Evolutionary conservation across 2,113 vertebrate genomes (phyloP).

Genomic region (Nycticebus coucang): DNA sequence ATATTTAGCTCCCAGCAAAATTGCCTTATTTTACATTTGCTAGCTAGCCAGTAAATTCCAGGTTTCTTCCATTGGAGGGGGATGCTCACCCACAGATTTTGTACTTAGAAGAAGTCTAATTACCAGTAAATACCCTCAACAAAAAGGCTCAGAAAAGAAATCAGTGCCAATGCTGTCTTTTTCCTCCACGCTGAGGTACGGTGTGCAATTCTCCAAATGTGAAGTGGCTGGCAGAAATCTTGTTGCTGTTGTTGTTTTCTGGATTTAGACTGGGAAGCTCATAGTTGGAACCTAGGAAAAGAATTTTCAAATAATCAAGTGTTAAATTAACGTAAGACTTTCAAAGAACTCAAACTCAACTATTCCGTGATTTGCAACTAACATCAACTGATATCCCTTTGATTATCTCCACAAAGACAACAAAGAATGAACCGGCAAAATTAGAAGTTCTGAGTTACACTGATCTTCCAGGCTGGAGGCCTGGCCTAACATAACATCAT

Average conservation of each 20-base stretch:
- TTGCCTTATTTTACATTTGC: slow-evolving; percentile 15
- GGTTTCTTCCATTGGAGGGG: not conserved
- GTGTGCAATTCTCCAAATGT: slow-evolving; percentile 36
- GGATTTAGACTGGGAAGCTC: slow-evolving; percentile 65
- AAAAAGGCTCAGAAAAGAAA: slow-evolving; percentile 17
- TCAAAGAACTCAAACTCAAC: not conserved
- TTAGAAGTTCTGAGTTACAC: not conserved
- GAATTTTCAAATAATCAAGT: not conserved
- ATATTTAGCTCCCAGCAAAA: slow-evolving; percentile 68
- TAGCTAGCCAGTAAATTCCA: slow-evolving; percentile 53
- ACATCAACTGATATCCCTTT: not conserved
- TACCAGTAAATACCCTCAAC: slow-evolving; percentile 20
- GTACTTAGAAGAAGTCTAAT: slow-evolving; percentile 55
- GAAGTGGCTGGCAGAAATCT: slow-evolving; percentile 50
- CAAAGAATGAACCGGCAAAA: not conserved
- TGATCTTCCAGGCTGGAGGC: not conserved
- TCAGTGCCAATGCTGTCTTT: slow-evolving; percentile 38
- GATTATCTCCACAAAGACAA: not conserved
- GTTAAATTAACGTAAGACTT: not conserved
- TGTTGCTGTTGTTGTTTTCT: slow-evolving; percentile 48
- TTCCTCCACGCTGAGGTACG: slow-evolving; percentile 54
- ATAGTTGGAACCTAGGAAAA: slow-evolving; percentile 36
- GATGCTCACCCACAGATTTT: not conserved
- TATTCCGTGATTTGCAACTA: not conserved
- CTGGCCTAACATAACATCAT: not conserved